These are phyloP conservation scores for Mus spicilegus DNA, from an alignment of 2,113 vertebrate species.

Conservation along the genomic window DNA sequence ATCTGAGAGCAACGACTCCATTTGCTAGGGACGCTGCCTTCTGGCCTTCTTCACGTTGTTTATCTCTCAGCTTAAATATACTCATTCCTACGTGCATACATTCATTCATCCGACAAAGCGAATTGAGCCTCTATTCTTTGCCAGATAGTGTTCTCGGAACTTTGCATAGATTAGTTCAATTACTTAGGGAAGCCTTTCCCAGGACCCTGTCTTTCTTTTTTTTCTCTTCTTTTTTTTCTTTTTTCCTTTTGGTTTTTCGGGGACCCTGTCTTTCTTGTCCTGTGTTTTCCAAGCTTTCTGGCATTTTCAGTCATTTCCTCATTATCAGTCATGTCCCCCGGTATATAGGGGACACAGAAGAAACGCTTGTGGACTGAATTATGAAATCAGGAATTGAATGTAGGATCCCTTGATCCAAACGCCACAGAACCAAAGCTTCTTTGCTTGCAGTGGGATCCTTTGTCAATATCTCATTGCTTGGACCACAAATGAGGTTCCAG, in stretches of 20 bases:
- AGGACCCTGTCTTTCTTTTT: background rate
- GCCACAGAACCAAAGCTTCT: background rate
- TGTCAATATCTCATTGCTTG: background rate
- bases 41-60: background rate
- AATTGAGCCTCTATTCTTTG: background rate
- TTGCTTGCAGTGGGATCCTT: background rate
- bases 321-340: background rate
- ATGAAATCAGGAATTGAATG: background rate
- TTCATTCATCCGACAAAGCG: background rate
- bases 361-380: constrained; percentile 40
- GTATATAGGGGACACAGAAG: background rate
- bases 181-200: background rate
- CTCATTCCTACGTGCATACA: background rate
- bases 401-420: background rate
- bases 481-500: background rate
- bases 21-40: too few species aligned
- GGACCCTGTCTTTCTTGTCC: background rate
- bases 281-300: background rate
- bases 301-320: background rate
- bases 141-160: background rate
- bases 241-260: too few species aligned
- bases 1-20: too few species aligned
- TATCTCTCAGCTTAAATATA: background rate
- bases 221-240: too few species aligned
- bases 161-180: background rate